Evolutionary conservation across 53 echinoderm and acorn worm species (phyloP), one percentile per base, ranked within the genome.

Genomic region (Echinarachnius parma): DNA sequence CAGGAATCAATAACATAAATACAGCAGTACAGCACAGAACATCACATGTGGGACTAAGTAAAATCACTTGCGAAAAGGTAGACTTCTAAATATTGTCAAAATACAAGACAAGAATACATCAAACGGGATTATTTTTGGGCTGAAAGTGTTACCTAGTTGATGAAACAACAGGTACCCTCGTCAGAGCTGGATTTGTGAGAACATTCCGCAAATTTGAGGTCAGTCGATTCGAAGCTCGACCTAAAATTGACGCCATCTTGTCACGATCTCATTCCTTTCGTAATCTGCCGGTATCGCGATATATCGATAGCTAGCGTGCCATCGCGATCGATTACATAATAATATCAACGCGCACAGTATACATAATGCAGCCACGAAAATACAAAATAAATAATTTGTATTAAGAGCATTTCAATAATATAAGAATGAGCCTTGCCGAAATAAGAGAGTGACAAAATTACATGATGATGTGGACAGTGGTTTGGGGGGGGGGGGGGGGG

Each of bases 171-270:
- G 90, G 86, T 21, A 66, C 47, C 46, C 85, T 61, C 13, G 66
- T 82, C 4, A 82, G 39, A 35, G 55, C 62, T 23, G 86, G 71
- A 60, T 82, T 86, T 46, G 67, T 69, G 15, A 90, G 79, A 76
- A 90, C 60, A 48, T 75, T 78, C 18, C 82, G 76, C 28, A 86
- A 79, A 65, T 80, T 84, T 21, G 72, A 70, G 9, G 87, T 81
- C 68, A 87, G 55, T 62, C 18, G 81, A 37, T 77, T 53, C 60
- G 88, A 39, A 8, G 71, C 64, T 72, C 69, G 76, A 18, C 92
- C 92, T 53, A 91, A 26, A 61, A 91, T 80, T 31, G 92, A 83
- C 84, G 92, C 87, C 92, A 91, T 91, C 48, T 83, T 84, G 80
- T 19, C 52, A 19, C 14, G n/a, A n/a, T 7, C 13, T 42, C 8